Conservation (phyloP, 2,888 invertebrate species). For the Ctenicera cuprea region DNA sequence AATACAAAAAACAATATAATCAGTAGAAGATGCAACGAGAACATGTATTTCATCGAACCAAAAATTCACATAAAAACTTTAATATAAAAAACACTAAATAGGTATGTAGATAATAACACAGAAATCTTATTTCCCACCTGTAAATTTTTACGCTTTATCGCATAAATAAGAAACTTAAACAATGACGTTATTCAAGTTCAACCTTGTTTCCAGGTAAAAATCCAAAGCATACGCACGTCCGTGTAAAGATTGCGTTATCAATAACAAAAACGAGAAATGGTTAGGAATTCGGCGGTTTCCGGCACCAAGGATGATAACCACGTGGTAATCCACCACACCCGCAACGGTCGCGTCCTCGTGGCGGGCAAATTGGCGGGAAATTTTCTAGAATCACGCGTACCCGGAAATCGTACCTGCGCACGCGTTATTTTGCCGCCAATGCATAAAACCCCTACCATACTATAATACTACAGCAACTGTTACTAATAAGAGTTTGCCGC, state of each 20-base stretch:
- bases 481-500: too few species aligned
- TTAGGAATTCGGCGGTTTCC: constrained; percentile 45
- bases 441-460: neutral
- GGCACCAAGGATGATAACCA: constrained; percentile 24
- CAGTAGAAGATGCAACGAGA: too few species aligned
- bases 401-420: constrained; percentile 9
- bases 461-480: neutral
- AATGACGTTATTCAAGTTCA: neutral
- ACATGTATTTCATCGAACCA: too few species aligned
- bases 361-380: constrained; percentile 32
- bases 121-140: neutral
- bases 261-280: constrained; percentile 21
- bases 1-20: too few species aligned
- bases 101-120: too few species aligned
- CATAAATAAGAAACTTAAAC: neutral
- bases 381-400: constrained; percentile 14
- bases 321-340: constrained; percentile 26
- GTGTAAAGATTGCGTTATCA: constrained; percentile 19
- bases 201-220: constrained; percentile 7
- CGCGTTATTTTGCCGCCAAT: constrained; percentile 24
- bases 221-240: constrained; percentile 2
- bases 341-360: constrained; percentile 15
- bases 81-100: too few species aligned
- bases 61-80: too few species aligned
- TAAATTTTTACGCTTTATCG: neutral